phyloP scores from a whole-genome alignment of 1,140 invertebrate genomes.

The Hetaerina americana region DNA sequence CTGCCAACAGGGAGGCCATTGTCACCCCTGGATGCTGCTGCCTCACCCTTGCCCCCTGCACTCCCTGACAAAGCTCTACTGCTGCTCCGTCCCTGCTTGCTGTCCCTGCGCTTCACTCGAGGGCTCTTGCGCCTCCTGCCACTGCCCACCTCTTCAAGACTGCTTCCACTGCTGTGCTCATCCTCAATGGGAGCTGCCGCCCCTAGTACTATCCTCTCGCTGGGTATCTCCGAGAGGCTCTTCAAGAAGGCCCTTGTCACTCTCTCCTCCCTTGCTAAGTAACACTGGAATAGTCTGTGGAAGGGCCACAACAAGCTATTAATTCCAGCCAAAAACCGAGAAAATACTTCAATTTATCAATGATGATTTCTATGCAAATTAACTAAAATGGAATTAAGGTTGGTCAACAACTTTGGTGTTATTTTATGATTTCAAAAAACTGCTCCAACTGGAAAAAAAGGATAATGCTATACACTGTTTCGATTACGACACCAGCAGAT shows the following conservation, averaged over 20 bases:
- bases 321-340: too few relatives aligned
- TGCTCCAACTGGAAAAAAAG: too few relatives aligned
- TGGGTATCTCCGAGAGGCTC: neutral
- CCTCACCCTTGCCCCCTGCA: neutral
- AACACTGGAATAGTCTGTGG: neutral
- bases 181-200: neutral
- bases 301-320: too few relatives aligned
- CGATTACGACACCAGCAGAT: too few relatives aligned
- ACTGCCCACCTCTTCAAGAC: neutral
- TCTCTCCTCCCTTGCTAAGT: neutral
- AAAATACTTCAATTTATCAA: too few relatives aligned
- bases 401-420: too few relatives aligned
- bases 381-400: too few relatives aligned
- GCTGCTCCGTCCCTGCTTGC: constrained; percentile 6
- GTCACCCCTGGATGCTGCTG: too few relatives aligned
- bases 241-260: neutral
- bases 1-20: constrained; percentile 37
- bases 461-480: too few relatives aligned
- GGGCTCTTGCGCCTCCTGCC: neutral
- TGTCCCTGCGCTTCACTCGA: constrained; percentile 3
- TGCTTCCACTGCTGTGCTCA: neutral
- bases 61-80: constrained; percentile 1
- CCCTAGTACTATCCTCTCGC: neutral
- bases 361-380: too few relatives aligned
- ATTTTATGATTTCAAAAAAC: too few relatives aligned